These are phyloP conservation scores for Novumbra hubbsi DNA, from an alignment of 2,797 vertebrate species.

Conservation along the genomic window DNA sequence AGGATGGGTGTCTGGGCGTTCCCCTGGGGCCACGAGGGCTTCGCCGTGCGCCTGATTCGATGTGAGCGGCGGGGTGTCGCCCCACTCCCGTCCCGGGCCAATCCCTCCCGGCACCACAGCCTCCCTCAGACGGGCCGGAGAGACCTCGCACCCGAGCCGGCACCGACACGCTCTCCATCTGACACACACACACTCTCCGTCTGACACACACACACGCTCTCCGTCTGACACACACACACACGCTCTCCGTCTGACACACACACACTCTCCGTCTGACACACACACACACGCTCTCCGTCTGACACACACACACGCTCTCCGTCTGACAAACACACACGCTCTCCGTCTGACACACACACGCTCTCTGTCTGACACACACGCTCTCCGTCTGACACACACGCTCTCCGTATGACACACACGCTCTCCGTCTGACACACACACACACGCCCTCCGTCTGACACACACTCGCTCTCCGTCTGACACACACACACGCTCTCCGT, in stretches of 20 bases:
- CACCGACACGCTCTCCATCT: constrained; percentile 20
- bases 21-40: constrained; percentile 50
- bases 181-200: constrained; percentile 1
- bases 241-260: constrained; percentile 3
- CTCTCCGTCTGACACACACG: background rate
- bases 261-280: background rate
- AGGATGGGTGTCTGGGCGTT: constrained; percentile 24
- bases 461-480: too few relatives aligned
- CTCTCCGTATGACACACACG: background rate
- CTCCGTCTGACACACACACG: too few relatives aligned
- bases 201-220: background rate
- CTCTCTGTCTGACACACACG: too few relatives aligned
- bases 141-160: constrained; percentile 18
- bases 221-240: constrained; percentile 17
- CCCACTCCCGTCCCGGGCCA: constrained; percentile 64
- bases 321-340: constrained; percentile 13
- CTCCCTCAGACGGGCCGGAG: constrained; percentile 60
- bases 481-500: too few relatives aligned
- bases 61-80: constrained; percentile 73
- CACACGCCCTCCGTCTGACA: background rate
- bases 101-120: constrained; percentile 75
- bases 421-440: constrained; percentile 2
- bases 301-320: constrained; percentile 9
- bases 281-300: too few relatives aligned
- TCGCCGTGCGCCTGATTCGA: constrained; percentile 64